Base-by-base conservation (phyloP, 30 jellyfish, hydroid and myxozoan genomes). In the Hydractinia symbiolongicarpus region DNA sequence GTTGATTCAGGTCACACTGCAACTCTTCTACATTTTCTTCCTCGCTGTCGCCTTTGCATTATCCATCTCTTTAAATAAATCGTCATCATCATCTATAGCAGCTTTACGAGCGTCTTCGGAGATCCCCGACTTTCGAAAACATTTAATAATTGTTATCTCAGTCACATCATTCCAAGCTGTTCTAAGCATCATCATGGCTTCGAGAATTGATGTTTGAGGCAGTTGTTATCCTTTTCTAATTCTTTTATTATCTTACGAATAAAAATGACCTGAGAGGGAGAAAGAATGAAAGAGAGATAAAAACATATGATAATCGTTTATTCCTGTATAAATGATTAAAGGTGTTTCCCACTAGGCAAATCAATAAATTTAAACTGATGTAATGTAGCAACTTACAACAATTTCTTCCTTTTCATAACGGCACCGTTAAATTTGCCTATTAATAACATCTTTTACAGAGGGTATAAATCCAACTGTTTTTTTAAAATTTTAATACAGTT, bases 111-210 rank as follows among this genome's bases (percentile, higher is more conserved):
- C 84, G 7, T 5, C 82, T 79, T n/a, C 84, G 50, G 84, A 76
- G 86, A 83, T 83, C 17, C 91, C 89, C 40, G 90, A 55, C 80
- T 83, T 83, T 83, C 84, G 17, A 70, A 83, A 83, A 57, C 55
- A 82, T 79, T 82, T 82, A 5, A 71, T 55, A 8, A 82, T 54
- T 70, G 87, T 70, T 56, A 19, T 15, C 5, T 53, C 56, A 6
- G 88, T 5, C 40, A 73, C 91, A 5, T 5, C 72, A 58, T 76
- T 60, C 91, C 90, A 83, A 14, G 91, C 91, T 11, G n/a, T n/a
- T n/a, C n/a, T n/a, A n/a, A n/a, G n/a, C n/a, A n/a, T n/a, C n/a
- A n/a, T n/a, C n/a, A n/a, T 83, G 51, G 82, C 91, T 61, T 50
- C 52, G 5, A 83, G 8, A 70, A 76, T 58, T 15, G 91, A 83